Base-by-base conservation (phyloP, 1,140 invertebrate species). In the Helicoverpa armigera region DNA sequence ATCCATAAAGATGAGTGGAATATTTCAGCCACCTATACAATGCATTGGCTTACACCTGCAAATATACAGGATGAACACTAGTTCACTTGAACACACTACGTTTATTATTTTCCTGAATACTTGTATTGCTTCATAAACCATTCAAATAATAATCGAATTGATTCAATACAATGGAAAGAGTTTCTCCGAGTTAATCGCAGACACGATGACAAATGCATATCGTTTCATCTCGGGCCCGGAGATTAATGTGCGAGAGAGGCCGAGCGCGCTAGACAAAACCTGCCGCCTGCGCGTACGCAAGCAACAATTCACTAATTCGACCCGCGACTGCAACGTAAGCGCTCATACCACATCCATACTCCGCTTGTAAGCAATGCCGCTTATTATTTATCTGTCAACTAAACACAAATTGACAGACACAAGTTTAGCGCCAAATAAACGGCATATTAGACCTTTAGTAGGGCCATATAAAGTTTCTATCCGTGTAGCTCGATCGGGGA, bases 181-280 rank as follows among this genome's bases (percentile, higher is more conserved):
- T 90, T 88, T 92, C 89, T 91, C 88, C 58, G 84, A 87, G 89
- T 89, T 91, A 91, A 94, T 93, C 91, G 89, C 83, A 83, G 89
- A 90, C 91, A 90, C 82, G 88, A 94, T 94, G 92, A 94, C 89
- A 94, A 94, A 94, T 94, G 88, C 84, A 88, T 93, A 94, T 93
- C 92, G 89, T 89, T 94, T 92, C 92, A 94, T 94, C 92, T 93
- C 87, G 61, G 82, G 88, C 78, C 81, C 61, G 77, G 85, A 93
- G 93, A 94, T 94, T 94, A 94, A 94, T 94, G 93, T 87, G 84
- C 87, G 87, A 86, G 86, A 88, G 90, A 85, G 85, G 54, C 73
- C 82, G 86, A 87, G 86, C 78, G 80, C 80, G 86, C 89, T 91
- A 93, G 90, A 94, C 92, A 91, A 93, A 91, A 88, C 88, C 85